A percentile compares a stretch with the other conserved stretches of the same genome.
Conservation (phyloP, 2,113 vertebrate species). For the Pygoscelis antarcticus region DNA sequence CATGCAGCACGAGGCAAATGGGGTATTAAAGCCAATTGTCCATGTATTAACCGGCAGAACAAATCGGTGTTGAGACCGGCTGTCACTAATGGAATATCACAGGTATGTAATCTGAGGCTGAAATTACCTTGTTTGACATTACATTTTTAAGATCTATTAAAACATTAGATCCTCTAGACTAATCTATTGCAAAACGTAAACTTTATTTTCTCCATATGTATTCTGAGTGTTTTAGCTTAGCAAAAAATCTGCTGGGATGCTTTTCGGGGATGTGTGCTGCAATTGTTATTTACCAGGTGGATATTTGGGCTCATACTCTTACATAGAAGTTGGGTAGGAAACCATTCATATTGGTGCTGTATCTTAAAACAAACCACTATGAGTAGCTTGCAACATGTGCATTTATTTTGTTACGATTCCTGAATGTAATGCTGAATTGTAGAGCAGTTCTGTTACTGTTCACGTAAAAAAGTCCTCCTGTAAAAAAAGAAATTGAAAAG, state of each 20-base stretch:
- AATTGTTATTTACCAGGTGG: not conserved
- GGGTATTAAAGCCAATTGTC: constrained; percentile 99
- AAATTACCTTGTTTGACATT: not conserved
- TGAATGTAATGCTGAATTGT: not conserved
- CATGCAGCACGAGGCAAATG: constrained; percentile 96
- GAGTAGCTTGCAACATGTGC: not conserved
- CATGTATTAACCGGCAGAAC: constrained; percentile 91
- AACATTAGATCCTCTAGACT: not conserved
- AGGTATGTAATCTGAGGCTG: constrained; percentile 76
- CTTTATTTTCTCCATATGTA: not conserved
- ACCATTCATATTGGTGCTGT: not conserved
- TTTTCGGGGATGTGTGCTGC: not conserved
- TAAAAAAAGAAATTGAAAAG: not conserved
- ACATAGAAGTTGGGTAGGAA: not conserved
- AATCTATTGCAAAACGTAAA: not conserved
- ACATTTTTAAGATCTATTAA: not conserved
- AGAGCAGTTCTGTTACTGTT: not conserved
- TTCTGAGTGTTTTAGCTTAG: not conserved
- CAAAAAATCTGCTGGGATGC: not conserved
- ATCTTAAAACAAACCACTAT: not conserved
- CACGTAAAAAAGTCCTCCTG: not conserved
- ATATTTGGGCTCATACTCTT: not conserved
- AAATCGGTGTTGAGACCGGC: constrained; percentile 89
- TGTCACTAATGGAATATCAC: constrained; percentile 94
- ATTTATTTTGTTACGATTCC: not conserved